Evolutionary conservation across 2,113 vertebrate genomes (phyloP), one percentile per base, ranked within the genome.

Genomic region (Phoenicopterus ruber): DNA sequence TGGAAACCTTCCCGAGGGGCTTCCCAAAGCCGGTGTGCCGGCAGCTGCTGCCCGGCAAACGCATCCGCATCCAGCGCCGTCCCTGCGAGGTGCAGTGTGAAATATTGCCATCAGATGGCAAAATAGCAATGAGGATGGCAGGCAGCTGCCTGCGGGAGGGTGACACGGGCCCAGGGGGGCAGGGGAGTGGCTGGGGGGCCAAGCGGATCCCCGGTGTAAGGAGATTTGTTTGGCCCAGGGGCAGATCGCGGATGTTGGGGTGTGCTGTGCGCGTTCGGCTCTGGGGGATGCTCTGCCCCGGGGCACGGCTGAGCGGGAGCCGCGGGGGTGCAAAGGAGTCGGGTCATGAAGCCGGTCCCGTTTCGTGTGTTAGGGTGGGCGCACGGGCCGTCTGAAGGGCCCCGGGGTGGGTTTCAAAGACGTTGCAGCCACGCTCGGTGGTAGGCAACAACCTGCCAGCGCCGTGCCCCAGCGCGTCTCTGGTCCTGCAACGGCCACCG

Each of bases 31-130:
- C 46, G 0, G 7, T 0, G 7, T 17, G 47, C 4, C 2, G 6
- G 28, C 34, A 40, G 32, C 57, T 5, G 5, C 26, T 2, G 3
- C 70, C 49, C 9, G 2, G 21, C 46, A 47, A 57, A 72, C 6
- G 21, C 69, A 7, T 32, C 81, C 2, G 0, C 5, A 10, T 1
- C 16, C 79, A 7, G 57, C 42, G 1, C 17, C 2, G 0, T 25
- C 67, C 67, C 38, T 4, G 78, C 25, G 4, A 62, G 90, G 36
- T 95, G 95, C 96, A 96, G 88, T 92, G 95, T 20, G 5, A 24
- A 1, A 4, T 38, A 13, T 40, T 63, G 76, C 96, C 96, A 57
- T 93, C 67, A 95, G 96, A 36, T 95, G 96, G 96, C 94, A 96
- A 94, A 90, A 50, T 0, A 32, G 65, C 17, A 13, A 44, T 61